Evolutionary conservation across 2,797 vertebrate species (phyloP), one percentile per base, ranked within the genome.

Genomic region (Hippopotamyrus pictus): DNA sequence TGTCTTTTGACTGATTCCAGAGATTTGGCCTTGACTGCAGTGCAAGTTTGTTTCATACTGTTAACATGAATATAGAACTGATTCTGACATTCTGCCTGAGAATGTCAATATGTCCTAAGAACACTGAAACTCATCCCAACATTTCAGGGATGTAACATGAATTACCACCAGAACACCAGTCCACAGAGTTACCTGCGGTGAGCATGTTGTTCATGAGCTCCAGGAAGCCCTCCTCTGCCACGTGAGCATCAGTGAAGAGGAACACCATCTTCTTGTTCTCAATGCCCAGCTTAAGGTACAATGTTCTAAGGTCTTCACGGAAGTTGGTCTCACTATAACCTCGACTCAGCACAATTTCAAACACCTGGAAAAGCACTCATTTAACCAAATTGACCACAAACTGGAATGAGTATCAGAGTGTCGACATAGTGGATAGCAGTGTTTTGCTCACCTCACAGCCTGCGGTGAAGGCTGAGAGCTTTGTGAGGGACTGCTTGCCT

Each of bases 191-290:
- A 99, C 98, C 98, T 95, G 98, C 99, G 53, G 98, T 99, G 90
- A 99, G 95, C 97, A 99, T 99, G 94, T 99, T 99, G 94, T 99
- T 99, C 91, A 99, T 96, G 88, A 99, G 97, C 91, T 99, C 99
- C 94, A 99, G 93, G 91, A 99, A 99, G 82, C 98, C 97, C 93
- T 99, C 99, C 90, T 99, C 97, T 0, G 96, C 97, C 91, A 99
- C 97, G 0, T 99, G 98, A 0, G 96, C 96, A 1, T 99, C 99
- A 0, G 98, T 98, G 90, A 99, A 99, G 90, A 99, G 94, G 93
- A 99, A 99, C 88, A 99, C 96, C 0, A 91, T 95, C 89, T 93
- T 93, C 92, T 97, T 99, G 94, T 98, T 96, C 91, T 99, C 97
- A 2, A 98, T 94, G 22, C 98, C 98, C 46, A 99, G 95, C 89